A percentile compares a stretch with the other conserved stretches of the same genome.
Conservation (phyloP, 2,888 invertebrate species). For the Minunthozetes semirufus region DNA sequence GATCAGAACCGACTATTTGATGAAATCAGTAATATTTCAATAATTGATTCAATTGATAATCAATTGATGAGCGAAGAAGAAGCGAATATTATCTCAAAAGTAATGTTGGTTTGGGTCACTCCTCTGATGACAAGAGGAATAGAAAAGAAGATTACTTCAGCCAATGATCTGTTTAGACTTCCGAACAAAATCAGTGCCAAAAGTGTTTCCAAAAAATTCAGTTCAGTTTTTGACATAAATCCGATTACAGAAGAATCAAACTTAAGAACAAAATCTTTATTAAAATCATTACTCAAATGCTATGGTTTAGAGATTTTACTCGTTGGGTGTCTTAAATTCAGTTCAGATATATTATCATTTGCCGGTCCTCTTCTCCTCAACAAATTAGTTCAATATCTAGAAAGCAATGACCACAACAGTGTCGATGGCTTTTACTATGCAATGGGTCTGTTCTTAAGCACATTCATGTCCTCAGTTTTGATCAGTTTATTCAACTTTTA, state of each 20-base stretch:
- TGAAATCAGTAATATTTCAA: not conserved
- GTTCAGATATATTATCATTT: conserved; percentile 75
- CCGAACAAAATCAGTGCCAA: conserved; percentile 13
- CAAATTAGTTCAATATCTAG: conserved; percentile 68
- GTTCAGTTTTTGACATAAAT: not conserved
- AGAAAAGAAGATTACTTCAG: conserved; percentile 3
- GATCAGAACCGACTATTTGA: not conserved
- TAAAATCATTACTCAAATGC: conserved; percentile 64
- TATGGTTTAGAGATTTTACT: conserved; percentile 76
- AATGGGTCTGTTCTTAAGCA: conserved; percentile 58
- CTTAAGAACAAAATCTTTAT: conserved; percentile 47
- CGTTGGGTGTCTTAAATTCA: conserved; percentile 71
- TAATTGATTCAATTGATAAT: conserved; percentile 11
- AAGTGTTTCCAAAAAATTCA: conserved; percentile 1
- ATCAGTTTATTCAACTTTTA: conserved; percentile 83
- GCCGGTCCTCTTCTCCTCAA: conserved; percentile 82
- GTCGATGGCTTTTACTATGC: conserved; percentile 54
- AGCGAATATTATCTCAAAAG: conserved; percentile 60
- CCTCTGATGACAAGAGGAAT: conserved; percentile 72
- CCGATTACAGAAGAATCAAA: not conserved
- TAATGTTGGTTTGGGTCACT: conserved; percentile 81
- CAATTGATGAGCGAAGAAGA: conserved; percentile 58
- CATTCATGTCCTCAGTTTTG: conserved; percentile 67
- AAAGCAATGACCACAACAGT: conserved; percentile 54
- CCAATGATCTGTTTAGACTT: conserved; percentile 31